Base-by-base conservation (phyloP, 2,797 vertebrate species). In the Molossus alvarezi region DNA sequence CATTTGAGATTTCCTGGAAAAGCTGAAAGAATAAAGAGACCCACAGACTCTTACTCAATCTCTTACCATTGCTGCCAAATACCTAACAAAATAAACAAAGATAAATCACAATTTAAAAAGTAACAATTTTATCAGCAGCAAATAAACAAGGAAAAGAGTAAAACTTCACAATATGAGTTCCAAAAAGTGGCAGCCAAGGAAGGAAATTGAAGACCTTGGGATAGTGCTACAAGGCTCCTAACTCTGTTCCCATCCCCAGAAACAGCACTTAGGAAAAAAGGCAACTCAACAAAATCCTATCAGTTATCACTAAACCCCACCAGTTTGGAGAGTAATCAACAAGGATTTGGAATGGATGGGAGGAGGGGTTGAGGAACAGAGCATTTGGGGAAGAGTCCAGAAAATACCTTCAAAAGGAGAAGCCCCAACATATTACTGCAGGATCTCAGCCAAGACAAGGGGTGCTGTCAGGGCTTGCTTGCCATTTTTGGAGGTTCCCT, bases 81-180 rank as follows among this genome's bases (percentile, higher is more conserved):
- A 81, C 25, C 82, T 94, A 91, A 88, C 9, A 82, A 81, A 96
- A 92, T 76, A 48, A 94, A 84, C 48, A 73, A 96, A 72, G 45
- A 55, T 27, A 88, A 77, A 86, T 62, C n/a, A 81, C 45, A 83
- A 89, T 65, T 41, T 0, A 29, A 75, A 60, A 81, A 95, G 41
- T 27, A 92, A 80, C 67, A 48, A 29, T 92, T 79, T 94, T 73
- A 96, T 84, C 6, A 84, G 29, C 29, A 72, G n/a, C 69, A 93
- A 86, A 41, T 15, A 91, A 82, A 88, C 45, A 80, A 85, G 6
- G 33, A 72, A 88, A 83, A 73, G 25, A 65, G 15, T 71, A 57
- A 94, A 90, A 65, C 69, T 58, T 65, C 21, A 82, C 75, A 88
- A 45, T 82, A 9, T 21, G 64, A 67, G 53, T 72, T 76, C 71